Evolutionary conservation across 2,888 invertebrate species (phyloP), one percentile per base, ranked within the genome.

Genomic region (Carcina quercana): DNA sequence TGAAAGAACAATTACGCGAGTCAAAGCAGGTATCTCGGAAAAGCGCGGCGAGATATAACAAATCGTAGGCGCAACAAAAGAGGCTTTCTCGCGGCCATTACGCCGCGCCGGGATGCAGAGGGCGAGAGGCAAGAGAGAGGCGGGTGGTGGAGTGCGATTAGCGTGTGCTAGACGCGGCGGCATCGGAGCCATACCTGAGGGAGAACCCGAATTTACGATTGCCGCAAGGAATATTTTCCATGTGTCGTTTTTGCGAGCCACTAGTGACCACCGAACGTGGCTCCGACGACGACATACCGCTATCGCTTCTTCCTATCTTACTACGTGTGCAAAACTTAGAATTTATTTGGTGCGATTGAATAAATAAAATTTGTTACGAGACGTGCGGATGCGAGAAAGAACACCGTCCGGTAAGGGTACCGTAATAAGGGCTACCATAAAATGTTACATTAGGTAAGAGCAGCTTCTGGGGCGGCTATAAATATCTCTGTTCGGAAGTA

Each of bases 361-460:
- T 64, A 66, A 67, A 71, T 66, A 70, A 65, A 61, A 63, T 60
- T 66, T 59, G 50, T 59, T 50, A 48, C 44, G 47, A 44, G 45
- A 28, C 43, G 45, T 45, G 47, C 42, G 49, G 47, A 53, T 47
- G 50, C 53, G 50, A 56, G 55, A 56, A 53, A 63, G 59, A 53
- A 58, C 60, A 62, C 64, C 64, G 61, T 59, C 58, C 59, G 60
- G 64, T 58, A 61, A 60, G 63, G 68, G 62, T 63, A 66, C 71
- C 75, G 80, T 80, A 83, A 83, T 82, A 82, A 82, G 82, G 78
- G 74, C 69, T 54, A 76, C 76, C 82, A 79, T 83, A 83, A 83
- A 83, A 80, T 63, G 82, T 80, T 70, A 79, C 80, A 80, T 82
- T 80, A 82, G 80, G 80, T 80, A 80, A 78, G 71, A 74, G 79